Conservation (phyloP, 2,888 invertebrate species). For the Carcina quercana region DNA sequence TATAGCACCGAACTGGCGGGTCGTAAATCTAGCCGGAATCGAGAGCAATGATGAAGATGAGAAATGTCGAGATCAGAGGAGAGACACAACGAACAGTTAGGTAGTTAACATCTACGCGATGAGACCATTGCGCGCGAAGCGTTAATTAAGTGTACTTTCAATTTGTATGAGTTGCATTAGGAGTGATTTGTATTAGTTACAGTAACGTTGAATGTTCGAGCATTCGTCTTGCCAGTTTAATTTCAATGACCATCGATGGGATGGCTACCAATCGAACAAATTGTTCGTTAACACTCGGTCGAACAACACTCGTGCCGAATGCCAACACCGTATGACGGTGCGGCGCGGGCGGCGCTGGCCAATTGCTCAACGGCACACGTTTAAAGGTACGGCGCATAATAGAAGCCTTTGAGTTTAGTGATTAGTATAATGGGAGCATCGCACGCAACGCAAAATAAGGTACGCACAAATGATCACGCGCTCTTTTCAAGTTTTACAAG, state of each 20-base stretch:
- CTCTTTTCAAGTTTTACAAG: too few relatives aligned
- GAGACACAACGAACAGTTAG: constrained; percentile 1
- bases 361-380: constrained; percentile 2
- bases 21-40: too few relatives aligned
- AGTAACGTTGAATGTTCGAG: constrained; percentile 3
- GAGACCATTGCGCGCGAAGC: constrained; percentile 2
- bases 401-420: not conserved
- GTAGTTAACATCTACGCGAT: constrained; percentile 8
- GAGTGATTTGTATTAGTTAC: constrained; percentile 8
- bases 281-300: constrained; percentile 7
- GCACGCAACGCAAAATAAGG: not conserved
- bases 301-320: constrained; percentile 2
- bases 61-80: too few relatives aligned
- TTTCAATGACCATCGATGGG: constrained; percentile 6
- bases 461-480: not conserved
- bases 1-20: too few relatives aligned
- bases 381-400: not conserved
- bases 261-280: constrained; percentile 14
- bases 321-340: not conserved
- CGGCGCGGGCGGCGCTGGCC: not conserved
- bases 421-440: not conserved
- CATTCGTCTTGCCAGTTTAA: constrained; percentile 11
- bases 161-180: too few relatives aligned
- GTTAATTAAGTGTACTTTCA: too few relatives aligned
- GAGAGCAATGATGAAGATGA: too few relatives aligned